These are phyloP conservation scores for Glyphotaelius pellucidus DNA, from an alignment of 2,888 invertebrate genomes.

Conservation along the genomic window DNA sequence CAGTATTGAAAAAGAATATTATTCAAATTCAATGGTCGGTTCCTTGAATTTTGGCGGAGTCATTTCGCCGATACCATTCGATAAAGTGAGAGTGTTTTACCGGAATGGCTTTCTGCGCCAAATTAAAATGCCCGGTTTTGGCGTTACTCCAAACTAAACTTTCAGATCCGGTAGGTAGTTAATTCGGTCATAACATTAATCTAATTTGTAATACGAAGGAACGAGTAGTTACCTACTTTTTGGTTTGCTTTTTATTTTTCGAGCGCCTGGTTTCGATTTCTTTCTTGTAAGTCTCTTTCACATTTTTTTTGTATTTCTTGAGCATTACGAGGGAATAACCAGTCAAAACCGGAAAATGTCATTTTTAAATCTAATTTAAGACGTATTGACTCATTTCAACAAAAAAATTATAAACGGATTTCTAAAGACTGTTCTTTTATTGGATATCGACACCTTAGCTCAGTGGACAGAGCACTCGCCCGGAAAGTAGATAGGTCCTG, in stretches of 20 bases:
- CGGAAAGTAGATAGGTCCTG: no score
- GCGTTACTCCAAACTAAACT: not conserved
- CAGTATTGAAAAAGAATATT: conserved; percentile 10
- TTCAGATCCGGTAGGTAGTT: not conserved
- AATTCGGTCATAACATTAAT: not conserved
- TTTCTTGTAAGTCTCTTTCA: not conserved
- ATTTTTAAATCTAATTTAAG: no score
- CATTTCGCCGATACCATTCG: not conserved
- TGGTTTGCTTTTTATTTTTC: not conserved
- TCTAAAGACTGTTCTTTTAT: no score
- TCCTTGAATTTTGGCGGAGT: not conserved
- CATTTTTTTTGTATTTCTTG: not conserved
- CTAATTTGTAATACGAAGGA: not conserved
- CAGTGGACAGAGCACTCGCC: no score
- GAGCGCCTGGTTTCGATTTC: not conserved
- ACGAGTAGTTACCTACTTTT: not conserved
- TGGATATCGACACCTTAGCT: no score
- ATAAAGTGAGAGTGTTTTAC: not conserved
- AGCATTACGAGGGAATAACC: no score
- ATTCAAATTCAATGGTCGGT: conserved; percentile 14
- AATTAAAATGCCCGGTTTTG: not conserved
- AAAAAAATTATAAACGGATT: no score
- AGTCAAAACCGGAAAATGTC: no score
- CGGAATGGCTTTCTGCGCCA: not conserved
- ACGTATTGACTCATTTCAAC: no score